A percentile compares a stretch with the other conserved stretches of the same genome.
phyloP scores from a whole-genome alignment of 2,113 vertebrate genomes.

The Amphiprion ocellaris region DNA sequence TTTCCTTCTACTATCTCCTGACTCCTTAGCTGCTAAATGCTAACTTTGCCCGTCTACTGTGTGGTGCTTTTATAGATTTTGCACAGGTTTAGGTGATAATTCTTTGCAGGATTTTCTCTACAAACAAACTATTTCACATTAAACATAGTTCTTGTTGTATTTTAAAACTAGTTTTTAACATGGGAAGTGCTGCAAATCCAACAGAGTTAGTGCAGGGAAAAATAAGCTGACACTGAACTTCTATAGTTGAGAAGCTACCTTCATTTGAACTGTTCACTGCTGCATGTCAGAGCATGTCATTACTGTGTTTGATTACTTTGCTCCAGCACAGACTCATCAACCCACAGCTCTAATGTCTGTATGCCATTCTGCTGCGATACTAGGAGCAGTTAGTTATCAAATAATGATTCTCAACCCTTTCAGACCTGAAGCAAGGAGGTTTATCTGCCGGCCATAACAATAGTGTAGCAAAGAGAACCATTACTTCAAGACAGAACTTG shows the following conservation, averaged over 20 bases:
- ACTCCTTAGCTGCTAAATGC: not conserved
- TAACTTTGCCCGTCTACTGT: not conserved
- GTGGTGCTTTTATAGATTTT: not conserved
- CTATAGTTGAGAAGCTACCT: not conserved
- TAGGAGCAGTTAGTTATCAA: constrained; percentile 31
- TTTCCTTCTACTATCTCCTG: not conserved
- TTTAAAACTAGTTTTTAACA: not conserved
- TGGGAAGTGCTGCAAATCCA: not conserved
- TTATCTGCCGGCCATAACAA: constrained; percentile 30
- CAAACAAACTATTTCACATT: not conserved
- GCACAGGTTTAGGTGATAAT: not conserved
- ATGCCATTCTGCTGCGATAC: constrained; percentile 10
- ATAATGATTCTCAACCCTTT: constrained; percentile 45
- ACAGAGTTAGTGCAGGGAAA: not conserved
- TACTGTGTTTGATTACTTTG: constrained; percentile 2
- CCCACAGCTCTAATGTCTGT: not conserved
- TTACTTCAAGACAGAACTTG: constrained; percentile 48
- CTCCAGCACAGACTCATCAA: not conserved
- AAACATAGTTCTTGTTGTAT: not conserved
- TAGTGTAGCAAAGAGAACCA: constrained; percentile 46
- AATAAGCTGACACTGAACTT: not conserved
- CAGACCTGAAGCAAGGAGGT: constrained; percentile 20
- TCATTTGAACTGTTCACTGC: constrained; percentile 3
- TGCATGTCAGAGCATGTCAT: not conserved
- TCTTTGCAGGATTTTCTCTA: not conserved